Conservation (phyloP, 2,113 vertebrate genomes). For the Caranx melampygus region DNA sequence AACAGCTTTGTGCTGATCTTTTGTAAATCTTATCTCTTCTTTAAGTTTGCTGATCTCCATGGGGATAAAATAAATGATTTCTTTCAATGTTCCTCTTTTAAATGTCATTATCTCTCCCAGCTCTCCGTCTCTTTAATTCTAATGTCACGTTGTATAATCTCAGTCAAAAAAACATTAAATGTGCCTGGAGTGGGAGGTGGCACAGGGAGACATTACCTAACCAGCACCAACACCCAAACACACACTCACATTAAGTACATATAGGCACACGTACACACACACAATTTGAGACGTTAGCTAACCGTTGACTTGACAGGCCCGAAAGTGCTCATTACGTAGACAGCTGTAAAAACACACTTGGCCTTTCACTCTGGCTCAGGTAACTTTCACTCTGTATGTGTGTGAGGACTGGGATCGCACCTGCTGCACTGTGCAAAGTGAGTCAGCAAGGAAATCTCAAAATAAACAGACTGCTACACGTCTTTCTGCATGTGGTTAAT, state of each 20-base stretch:
- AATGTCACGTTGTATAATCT: constrained; percentile 28
- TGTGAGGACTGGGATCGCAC: constrained; percentile 48
- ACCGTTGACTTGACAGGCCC: constrained; percentile 56
- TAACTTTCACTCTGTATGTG: constrained; percentile 38
- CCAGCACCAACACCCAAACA: constrained; percentile 29
- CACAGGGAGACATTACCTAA: constrained; percentile 69
- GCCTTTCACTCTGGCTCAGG: constrained; percentile 56
- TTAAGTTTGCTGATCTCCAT: background rate
- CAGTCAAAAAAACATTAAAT: constrained; percentile 32
- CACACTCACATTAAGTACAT: background rate
- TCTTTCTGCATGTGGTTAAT: background rate
- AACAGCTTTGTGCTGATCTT: background rate
- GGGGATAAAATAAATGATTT: background rate
- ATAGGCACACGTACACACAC: constrained; percentile 24
- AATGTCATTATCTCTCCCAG: background rate
- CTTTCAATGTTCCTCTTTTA: background rate
- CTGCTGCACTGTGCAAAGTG: constrained; percentile 49
- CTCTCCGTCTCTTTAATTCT: constrained; percentile 9
- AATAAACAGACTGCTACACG: constrained; percentile 22
- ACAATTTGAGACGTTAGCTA: constrained; percentile 67
- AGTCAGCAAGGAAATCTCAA: constrained; percentile 46
- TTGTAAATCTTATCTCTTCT: background rate
- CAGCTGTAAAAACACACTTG: constrained; percentile 74
- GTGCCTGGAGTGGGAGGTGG: constrained; percentile 30
- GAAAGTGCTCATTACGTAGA: constrained; percentile 59